Percentiles rank a stretch among this genome's conserved stretches.
Conservation (phyloP, 2,113 vertebrate species). For the Caretta caretta region DNA sequence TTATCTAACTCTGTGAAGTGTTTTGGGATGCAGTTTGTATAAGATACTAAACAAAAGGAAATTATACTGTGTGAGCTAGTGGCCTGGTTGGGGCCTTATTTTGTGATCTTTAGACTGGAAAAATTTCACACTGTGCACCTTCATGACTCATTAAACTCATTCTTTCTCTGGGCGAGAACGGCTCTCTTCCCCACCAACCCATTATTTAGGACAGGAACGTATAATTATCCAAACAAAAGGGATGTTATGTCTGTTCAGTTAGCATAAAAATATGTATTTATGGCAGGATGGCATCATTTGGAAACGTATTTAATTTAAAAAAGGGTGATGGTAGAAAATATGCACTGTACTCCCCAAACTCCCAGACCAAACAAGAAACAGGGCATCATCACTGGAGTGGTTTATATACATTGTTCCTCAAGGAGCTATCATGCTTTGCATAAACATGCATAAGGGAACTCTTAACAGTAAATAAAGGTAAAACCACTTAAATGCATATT, state of each 20-base stretch:
- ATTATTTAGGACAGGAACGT: not conserved
- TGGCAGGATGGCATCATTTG: constrained; percentile 11
- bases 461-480: not conserved
- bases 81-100: constrained; percentile 45
- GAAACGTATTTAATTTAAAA: constrained; percentile 39
- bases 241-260: constrained; percentile 55
- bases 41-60: not conserved
- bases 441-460: not conserved
- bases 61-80: constrained; percentile 20
- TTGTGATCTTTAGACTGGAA: constrained; percentile 2
- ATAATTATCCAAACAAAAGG: constrained; percentile 44
- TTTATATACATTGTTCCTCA: not conserved
- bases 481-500: not conserved
- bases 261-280: constrained; percentile 10
- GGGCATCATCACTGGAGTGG: not conserved
- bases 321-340: rapidly evolving
- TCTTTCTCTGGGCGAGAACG: constrained; percentile 29
- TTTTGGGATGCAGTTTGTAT: constrained; percentile 12
- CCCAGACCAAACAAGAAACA: constrained; percentile 43
- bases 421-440: not conserved
- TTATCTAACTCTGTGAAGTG: not conserved
- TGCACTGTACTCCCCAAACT: not conserved
- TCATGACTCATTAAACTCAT: constrained; percentile 62
- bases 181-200: constrained; percentile 17
- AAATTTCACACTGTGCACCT: constrained; percentile 21